Conservation (phyloP, 2,888 invertebrate genomes). For the Blera fallax region DNA sequence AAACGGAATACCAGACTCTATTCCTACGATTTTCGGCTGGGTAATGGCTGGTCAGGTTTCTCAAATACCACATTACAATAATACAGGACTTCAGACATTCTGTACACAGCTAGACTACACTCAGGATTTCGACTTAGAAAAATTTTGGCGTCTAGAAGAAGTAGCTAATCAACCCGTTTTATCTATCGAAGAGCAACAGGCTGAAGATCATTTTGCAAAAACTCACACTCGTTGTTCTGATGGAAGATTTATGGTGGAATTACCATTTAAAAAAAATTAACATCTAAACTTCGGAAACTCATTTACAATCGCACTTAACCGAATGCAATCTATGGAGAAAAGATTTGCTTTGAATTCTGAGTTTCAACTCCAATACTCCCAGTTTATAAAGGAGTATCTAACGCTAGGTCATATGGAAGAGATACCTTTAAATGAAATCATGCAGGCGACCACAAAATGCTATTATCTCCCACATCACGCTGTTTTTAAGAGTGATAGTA, state of each 20-base stretch:
- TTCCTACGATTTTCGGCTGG: slow-evolving; percentile 9
- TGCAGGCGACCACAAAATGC: not conserved
- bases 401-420: slow-evolving; percentile 42
- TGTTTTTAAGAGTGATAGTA: slow-evolving; percentile 44
- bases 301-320: not conserved
- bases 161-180: not conserved
- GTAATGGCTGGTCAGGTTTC: not conserved
- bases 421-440: slow-evolving; percentile 11
- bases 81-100: no score
- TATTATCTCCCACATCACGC: slow-evolving; percentile 54
- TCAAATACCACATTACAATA: not conserved
- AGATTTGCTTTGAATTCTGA: not conserved
- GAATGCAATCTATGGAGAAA: not conserved
- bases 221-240: not conserved
- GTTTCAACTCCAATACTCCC: not conserved
- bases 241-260: slow-evolving; percentile 9
- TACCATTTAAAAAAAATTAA: not conserved
- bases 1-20: not conserved
- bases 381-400: slow-evolving; percentile 31
- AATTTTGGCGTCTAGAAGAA: no score
- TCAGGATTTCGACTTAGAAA: no score
- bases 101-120: no score
- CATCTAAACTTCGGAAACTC: slow-evolving; percentile 15
- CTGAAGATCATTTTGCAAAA: slow-evolving; percentile 4
- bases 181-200: not conserved